These are phyloP conservation scores for Porites lobata DNA, from an alignment of 92 coral and sea anemone species.

Conservation along the genomic window DNA sequence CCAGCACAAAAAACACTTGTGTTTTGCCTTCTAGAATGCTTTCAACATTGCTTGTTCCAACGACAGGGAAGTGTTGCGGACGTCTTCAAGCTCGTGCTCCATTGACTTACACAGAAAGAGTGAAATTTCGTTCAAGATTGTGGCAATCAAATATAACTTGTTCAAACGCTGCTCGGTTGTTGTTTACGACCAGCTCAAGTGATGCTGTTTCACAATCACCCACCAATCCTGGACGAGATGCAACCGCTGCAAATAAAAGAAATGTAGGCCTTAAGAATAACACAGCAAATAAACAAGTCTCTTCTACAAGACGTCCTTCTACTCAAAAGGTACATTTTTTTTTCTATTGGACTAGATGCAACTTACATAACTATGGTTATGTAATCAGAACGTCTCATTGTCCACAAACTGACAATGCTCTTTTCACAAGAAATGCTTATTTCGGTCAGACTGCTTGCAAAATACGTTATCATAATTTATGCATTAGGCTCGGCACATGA, in stretches of 20 bases:
- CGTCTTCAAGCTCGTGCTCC: background rate
- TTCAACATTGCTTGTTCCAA: background rate
- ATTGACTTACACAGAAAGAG: background rate
- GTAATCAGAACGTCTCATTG: background rate
- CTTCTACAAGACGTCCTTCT: background rate
- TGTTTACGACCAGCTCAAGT: constrained; percentile 16
- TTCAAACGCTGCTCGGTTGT: background rate
- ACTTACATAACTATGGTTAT: background rate
- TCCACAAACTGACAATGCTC: too few relatives aligned
- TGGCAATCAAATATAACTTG: background rate
- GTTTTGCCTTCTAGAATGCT: background rate
- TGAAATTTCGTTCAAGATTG: background rate
- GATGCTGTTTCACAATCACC: constrained; percentile 7
- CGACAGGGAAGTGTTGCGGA: background rate
- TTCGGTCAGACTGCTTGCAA: too few relatives aligned
- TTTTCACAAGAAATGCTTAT: too few relatives aligned
- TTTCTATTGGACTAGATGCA: background rate
- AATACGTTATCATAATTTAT: too few relatives aligned
- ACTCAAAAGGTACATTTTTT: constrained; percentile 27
- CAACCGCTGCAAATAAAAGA: background rate
- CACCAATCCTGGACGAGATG: background rate
- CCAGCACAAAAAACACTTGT: background rate
- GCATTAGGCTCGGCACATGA: too few relatives aligned
- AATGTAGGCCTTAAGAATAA: background rate
- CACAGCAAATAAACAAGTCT: constrained; percentile 18